Base-by-base conservation (phyloP, 2,888 invertebrate genomes). In the Pyrochroa serraticornis region DNA sequence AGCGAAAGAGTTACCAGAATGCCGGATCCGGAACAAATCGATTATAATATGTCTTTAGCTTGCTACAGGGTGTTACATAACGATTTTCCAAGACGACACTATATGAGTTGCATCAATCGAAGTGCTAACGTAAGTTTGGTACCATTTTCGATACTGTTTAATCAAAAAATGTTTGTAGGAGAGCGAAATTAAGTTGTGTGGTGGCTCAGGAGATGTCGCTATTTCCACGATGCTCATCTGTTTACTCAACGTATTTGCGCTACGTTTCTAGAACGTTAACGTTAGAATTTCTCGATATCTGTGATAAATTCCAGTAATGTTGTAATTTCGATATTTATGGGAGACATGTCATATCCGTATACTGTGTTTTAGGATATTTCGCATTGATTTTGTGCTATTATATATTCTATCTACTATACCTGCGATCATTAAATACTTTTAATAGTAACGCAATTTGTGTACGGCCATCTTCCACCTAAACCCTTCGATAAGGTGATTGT, bases 91-190 rank as follows among this genome's bases (percentile, higher is more conserved):
- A 82, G 92, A 59, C 83, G 86, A 65, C 85, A 87, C 65, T 91
- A 92, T 9, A 82, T 82, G 61, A 90, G 89, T 48, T 92, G 92
- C 75, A 91, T 92, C 62, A 88, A 87, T 62, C 85, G 85, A 67
- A 91, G 91, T 78, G 83, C 85, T 13, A 89, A 90, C 74, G 92
- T 92, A 79, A 86, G 85, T 57, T 51, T 36, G 13, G 41, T 13
- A 8, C 14, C 6, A 31, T 31, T 31, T 22, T 42, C 8, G 14
- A 31, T 22, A 37, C 9, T 12, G 37, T 10, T 9, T 37, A 9
- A 7, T 9, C 9, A 7, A 12, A 37, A 9, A 7, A 62, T 59
- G 48, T 59, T 82, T 80, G 13, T 79, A 85, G 88, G 88, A 88
- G 71, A 87, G 86, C 76, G 83, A 84, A 71, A 87, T 88, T 55